A percentile compares a stretch with the other conserved stretches of the same genome.
Conservation (phyloP, 2,113 vertebrate genomes). For the Myrmecophaga tridactyla region DNA sequence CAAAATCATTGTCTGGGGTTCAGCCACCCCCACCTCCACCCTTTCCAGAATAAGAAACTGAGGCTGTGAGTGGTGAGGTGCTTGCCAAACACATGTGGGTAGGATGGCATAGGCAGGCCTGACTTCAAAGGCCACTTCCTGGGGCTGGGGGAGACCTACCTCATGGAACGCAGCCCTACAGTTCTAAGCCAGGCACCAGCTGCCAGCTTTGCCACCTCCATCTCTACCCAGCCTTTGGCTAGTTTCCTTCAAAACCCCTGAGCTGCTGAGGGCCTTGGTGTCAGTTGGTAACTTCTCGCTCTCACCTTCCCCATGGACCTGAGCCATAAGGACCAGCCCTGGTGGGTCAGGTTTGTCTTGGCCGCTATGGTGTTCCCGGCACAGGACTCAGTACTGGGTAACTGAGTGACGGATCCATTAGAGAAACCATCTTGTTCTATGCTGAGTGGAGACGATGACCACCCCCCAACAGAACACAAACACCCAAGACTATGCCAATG, state of each 20-base stretch:
- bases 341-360: not conserved
- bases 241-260: not conserved
- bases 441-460: not conserved
- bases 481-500: not conserved
- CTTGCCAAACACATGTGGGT: not conserved
- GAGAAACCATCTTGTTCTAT: too few relatives aligned
- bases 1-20: not conserved
- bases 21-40: rapidly evolving
- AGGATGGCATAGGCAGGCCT: not conserved
- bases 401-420: not conserved
- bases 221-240: not conserved
- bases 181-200: rapidly evolving
- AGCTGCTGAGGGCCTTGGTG: not conserved
- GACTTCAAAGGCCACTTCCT: not conserved
- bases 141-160: not conserved
- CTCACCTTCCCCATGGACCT: not conserved
- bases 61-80: not conserved
- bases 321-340: not conserved
- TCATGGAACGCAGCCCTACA: rapidly evolving
- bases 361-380: not conserved
- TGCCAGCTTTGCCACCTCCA: rapidly evolving
- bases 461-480: not conserved
- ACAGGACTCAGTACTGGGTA: not conserved
- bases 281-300: not conserved
- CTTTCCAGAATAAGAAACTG: not conserved